Evolutionary conservation across 2,888 invertebrate genomes (phyloP).

Genomic region (Cataglyphis rosenhaueri): DNA sequence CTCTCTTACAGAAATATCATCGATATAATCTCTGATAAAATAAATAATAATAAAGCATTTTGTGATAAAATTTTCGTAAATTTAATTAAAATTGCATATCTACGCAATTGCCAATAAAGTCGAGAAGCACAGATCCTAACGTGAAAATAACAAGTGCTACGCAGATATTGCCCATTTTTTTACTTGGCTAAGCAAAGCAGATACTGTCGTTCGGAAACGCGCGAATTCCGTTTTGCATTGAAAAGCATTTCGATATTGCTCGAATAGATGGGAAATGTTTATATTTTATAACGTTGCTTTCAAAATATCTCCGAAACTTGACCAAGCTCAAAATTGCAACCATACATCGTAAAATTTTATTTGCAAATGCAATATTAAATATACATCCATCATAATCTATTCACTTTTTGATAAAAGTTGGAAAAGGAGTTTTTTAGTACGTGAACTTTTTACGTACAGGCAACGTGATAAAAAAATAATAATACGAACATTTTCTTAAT

Average conservation of each 20-base stretch:
- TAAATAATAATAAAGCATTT: slow-evolving; percentile 43
- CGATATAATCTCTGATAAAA: background rate
- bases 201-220: slow-evolving; percentile 60
- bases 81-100: slow-evolving; percentile 64
- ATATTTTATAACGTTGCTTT: slow-evolving; percentile 14
- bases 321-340: background rate
- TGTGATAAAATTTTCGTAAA: slow-evolving; percentile 50
- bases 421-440: background rate
- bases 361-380: slow-evolving; percentile 8
- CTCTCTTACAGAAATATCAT: background rate
- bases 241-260: slow-evolving; percentile 35
- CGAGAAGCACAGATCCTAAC: slow-evolving; percentile 53
- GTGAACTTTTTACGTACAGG: background rate
- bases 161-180: slow-evolving; percentile 71
- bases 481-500: background rate
- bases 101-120: slow-evolving; percentile 63
- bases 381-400: slow-evolving; percentile 1
- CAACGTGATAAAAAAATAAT: background rate
- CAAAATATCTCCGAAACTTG: slow-evolving; percentile 1
- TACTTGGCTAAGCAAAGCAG: slow-evolving; percentile 50
- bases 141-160: slow-evolving; percentile 61
- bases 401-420: background rate
- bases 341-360: slow-evolving; percentile 11
- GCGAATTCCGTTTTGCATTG: slow-evolving; percentile 32
- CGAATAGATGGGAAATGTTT: slow-evolving; percentile 10